Evolutionary conservation across 2,113 vertebrate genomes (phyloP).

Genomic region (Myodes glareolus): DNA sequence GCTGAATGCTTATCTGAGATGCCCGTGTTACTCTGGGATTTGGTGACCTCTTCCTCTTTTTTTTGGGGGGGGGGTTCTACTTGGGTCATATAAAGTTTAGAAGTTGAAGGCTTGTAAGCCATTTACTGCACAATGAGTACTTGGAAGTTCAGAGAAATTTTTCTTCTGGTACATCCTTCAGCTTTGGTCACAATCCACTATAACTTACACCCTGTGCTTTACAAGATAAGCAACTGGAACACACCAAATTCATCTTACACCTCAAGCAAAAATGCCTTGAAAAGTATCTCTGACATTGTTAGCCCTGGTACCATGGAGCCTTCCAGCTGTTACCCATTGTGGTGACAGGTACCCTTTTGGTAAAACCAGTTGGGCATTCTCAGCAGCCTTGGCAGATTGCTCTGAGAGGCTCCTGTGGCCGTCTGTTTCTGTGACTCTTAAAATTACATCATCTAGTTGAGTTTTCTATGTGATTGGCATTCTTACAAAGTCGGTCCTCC

Average conservation of each 20-base stretch:
- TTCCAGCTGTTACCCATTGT: accelerated
- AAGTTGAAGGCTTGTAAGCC: neutral
- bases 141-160: neutral
- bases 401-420: neutral
- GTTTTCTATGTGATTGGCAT: neutral
- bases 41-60: too few species aligned
- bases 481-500: neutral
- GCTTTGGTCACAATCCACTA: neutral
- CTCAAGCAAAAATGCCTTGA: neutral
- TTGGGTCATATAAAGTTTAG: neutral
- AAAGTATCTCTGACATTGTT: accelerated
- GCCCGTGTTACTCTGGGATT: neutral
- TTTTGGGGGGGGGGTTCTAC: too few species aligned
- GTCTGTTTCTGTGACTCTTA: neutral
- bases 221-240: neutral
- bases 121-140: neutral
- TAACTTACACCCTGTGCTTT: neutral
- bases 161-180: neutral
- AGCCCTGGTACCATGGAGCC: accelerated
- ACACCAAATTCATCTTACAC: neutral
- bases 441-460: too few species aligned
- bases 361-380: neutral
- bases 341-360: accelerated
- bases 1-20: neutral
- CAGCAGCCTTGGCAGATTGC: accelerated